Evolutionary conservation across 1,140 invertebrate genomes (phyloP), one percentile per base, ranked within the genome.

Genomic region (Ylistrum balloti): DNA sequence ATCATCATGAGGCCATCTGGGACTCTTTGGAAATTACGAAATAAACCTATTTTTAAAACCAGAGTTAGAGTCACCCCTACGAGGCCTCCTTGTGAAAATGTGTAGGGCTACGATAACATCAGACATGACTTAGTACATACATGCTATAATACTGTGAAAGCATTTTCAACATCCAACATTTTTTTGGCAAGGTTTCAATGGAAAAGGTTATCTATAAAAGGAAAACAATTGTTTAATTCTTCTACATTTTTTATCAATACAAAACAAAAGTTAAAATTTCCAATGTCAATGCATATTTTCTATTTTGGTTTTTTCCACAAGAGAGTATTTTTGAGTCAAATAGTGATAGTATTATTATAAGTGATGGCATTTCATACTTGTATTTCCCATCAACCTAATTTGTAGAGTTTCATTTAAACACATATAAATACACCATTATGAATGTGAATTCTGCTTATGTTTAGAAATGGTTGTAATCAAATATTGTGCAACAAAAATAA

Each of bases 121-220:
- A 28, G 56, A 74, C 22, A 74, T 28, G 22, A 38, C 35, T 38
- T 74, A 74, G 41, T 45, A 45, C 20, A 45, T 17, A 45, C 20
- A 45, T 45, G 41, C 20, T 45, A 45, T 45, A 45, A 45, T 74
- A 74, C 56, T 74, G 56, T 74, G 56, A 74, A 74, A 74, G 56
- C 56, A 74, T 74, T 74, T 74, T 74, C 56, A 74, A 74, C 56
- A 74, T 74, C 15, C n/a, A n/a, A 74, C 3, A n/a, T 74, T 74
- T 74, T 74, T 17, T n/a, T 74, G 56, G 56, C 56, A 74, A 28
- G 56, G 22, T 74, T 74, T 74, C 56, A 74, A 74, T 74, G n/a
- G 56, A n/a, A n/a, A n/a, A n/a, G n/a, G n/a, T n/a, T n/a, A n/a
- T n/a, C n/a, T n/a, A 9, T 74, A 74, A 74, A 17, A 28, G 5